Evolutionary conservation across 2,797 vertebrate species (phyloP).

Genomic region (Hoplostethus mediterraneus): DNA sequence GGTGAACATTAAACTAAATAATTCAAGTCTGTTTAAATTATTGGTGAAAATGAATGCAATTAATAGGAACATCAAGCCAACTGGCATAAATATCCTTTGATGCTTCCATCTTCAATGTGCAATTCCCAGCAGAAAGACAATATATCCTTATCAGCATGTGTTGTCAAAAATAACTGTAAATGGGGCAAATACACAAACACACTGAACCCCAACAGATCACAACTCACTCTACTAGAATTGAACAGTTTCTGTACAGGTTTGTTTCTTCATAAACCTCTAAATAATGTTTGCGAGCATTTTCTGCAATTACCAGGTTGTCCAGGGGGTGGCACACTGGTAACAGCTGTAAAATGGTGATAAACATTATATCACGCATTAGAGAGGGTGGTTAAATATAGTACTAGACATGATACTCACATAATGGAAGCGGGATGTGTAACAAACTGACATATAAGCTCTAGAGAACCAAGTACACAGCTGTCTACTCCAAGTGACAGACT

Average conservation of each 20-base stretch:
- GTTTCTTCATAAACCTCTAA: too few relatives aligned
- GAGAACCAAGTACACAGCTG: not conserved
- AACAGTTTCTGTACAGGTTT: too few relatives aligned
- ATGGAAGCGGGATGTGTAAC: not conserved
- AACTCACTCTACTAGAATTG: too few relatives aligned
- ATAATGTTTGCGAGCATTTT: not conserved
- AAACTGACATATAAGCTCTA: not conserved
- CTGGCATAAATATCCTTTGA: constrained; percentile 10
- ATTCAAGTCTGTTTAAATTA: constrained; percentile 10
- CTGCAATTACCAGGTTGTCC: constrained; percentile 49
- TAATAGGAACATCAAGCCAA: constrained; percentile 22
- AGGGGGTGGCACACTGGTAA: constrained; percentile 73
- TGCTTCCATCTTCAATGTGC: not conserved
- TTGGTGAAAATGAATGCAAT: constrained; percentile 31
- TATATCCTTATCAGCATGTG: constrained; percentile 14
- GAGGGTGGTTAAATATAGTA: constrained; percentile 23
- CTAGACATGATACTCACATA: not conserved
- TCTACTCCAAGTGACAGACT: not conserved
- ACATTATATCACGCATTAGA: constrained; percentile 16
- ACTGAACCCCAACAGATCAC: too few relatives aligned
- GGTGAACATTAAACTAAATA: constrained; percentile 10
- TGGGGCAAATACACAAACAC: too few relatives aligned
- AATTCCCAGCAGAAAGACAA: constrained; percentile 6
- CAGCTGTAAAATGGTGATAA: constrained; percentile 50
- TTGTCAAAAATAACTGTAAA: constrained; percentile 18